phyloP scores from a whole-genome alignment of 2,888 invertebrate species.

The Chelonus formosanus region DNA sequence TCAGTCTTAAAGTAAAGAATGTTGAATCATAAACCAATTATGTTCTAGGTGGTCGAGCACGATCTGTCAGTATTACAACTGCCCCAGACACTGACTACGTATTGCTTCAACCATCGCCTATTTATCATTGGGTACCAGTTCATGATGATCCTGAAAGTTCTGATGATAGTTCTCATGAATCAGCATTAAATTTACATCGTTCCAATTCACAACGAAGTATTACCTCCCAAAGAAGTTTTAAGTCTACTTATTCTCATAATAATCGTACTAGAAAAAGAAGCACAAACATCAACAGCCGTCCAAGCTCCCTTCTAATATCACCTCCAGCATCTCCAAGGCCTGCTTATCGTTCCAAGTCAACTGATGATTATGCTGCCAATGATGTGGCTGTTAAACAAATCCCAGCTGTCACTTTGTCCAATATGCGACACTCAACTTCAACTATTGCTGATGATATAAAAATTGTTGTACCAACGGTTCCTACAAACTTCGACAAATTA shows the following conservation, averaged over 20 bases:
- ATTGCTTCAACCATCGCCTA: conserved; percentile 68
- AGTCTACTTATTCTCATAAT: conserved; percentile 50
- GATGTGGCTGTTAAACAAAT: conserved; percentile 36
- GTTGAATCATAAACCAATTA: conserved; percentile 32
- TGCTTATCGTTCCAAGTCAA: conserved; percentile 55
- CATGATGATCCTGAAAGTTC: conserved; percentile 62
- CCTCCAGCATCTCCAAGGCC: conserved; percentile 58
- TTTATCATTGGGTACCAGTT: conserved; percentile 68
- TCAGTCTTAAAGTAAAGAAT: background rate
- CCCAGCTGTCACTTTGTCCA: conserved; percentile 19
- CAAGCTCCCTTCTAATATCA: conserved; percentile 53
- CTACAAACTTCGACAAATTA: conserved; percentile 50
- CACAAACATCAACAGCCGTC: conserved; percentile 41
- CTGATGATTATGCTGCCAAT: conserved; percentile 48
- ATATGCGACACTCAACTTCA: conserved; percentile 35
- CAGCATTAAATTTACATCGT: conserved; percentile 52
- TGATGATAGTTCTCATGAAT: conserved; percentile 65
- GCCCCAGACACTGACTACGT: conserved; percentile 68
- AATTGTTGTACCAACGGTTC: conserved; percentile 44
- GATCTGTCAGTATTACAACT: conserved; percentile 60
- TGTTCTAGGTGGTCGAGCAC: conserved; percentile 57
- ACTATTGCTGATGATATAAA: conserved; percentile 43
- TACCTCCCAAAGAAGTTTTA: conserved; percentile 52
- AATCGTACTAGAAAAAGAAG: conserved; percentile 37
- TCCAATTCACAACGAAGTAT: conserved; percentile 58